Conservation (phyloP, 1,140 invertebrate species). For the Drosophila ercepeae region DNA sequence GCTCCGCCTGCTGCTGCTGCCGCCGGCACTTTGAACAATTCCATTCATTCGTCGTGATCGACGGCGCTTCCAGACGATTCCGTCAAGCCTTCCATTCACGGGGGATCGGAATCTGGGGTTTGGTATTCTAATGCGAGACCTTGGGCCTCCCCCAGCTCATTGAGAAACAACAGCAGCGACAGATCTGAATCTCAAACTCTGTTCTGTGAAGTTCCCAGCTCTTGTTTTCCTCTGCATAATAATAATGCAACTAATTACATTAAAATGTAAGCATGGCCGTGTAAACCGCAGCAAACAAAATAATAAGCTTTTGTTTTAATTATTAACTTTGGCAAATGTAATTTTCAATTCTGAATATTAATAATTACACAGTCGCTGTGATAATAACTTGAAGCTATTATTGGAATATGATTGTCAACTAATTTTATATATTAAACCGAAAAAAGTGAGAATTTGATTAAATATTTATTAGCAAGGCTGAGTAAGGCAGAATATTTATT, state of each 20-base stretch:
- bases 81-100: conserved; percentile 44
- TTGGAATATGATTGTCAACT: background rate
- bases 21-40: conserved; percentile 36
- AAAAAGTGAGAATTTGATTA: background rate
- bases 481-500: background rate
- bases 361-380: background rate
- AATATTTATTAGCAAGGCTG: background rate
- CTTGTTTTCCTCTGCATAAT: conserved; percentile 43
- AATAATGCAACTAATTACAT: conserved; percentile 42
- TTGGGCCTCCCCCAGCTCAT: conserved; percentile 26
- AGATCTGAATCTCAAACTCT: conserved; percentile 9
- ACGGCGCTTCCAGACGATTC: conserved; percentile 33
- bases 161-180: conserved; percentile 32
- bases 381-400: too few relatives aligned
- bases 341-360: conserved; percentile 1
- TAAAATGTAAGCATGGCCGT: conserved; percentile 30
- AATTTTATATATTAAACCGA: too few relatives aligned
- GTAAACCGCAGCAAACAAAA: conserved; percentile 39
- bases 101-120: conserved; percentile 3
- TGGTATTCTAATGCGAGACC: conserved; percentile 59
- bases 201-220: too few relatives aligned
- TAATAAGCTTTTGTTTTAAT: conserved; percentile 40
- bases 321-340: conserved; percentile 36
- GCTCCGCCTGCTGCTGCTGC: conserved; percentile 10
- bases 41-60: conserved; percentile 36